phyloP scores from a whole-genome alignment of 2,113 vertebrate genomes.

The Phaethon lepturus region DNA sequence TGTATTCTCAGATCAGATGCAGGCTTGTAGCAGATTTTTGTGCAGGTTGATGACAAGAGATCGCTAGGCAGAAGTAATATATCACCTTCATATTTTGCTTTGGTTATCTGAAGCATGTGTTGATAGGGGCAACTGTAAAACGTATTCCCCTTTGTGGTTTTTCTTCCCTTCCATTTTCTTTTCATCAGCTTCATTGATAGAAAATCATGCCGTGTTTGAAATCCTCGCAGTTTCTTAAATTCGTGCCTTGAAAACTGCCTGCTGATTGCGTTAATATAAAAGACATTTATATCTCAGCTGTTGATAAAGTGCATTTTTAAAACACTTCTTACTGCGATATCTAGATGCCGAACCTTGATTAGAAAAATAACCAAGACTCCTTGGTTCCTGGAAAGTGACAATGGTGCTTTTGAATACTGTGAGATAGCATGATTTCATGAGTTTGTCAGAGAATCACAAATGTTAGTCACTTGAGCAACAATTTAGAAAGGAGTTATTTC shows the following conservation, averaged over 20 bases:
- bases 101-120: not conserved
- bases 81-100: not conserved
- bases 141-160: not conserved
- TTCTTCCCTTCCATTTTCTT: conserved; percentile 9
- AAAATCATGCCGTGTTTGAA: not conserved
- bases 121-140: not conserved
- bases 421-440: not conserved
- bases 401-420: not conserved
- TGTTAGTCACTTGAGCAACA: not conserved
- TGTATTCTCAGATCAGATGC: not conserved
- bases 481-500: not conserved
- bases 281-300: not conserved
- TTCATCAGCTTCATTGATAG: not conserved
- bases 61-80: not conserved
- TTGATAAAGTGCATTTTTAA: not conserved
- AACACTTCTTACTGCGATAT: not conserved
- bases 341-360: not conserved
- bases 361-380: not conserved
- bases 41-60: not conserved
- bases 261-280: not conserved
- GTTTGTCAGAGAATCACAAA: not conserved
- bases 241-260: not conserved
- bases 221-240: not conserved
- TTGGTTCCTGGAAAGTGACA: not conserved
- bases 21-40: not conserved